Percentiles rank a stretch among this genome's conserved stretches.
Conservation (phyloP, 2,797 vertebrate genomes). For the Sebastes kiyomatsui region DNA sequence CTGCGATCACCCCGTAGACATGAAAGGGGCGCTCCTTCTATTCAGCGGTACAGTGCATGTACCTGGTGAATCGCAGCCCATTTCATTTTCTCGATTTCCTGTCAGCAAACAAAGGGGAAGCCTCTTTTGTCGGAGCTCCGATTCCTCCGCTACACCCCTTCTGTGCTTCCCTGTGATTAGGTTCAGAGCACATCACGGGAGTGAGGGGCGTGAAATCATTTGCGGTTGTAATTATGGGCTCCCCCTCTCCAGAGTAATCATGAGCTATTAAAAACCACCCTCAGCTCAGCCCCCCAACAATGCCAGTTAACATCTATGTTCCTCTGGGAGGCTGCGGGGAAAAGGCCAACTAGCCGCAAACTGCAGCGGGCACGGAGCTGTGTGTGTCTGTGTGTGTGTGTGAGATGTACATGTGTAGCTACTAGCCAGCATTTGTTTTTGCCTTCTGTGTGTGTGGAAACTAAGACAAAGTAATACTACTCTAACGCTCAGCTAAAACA, state of each 20-base stretch:
- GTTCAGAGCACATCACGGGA: conserved; percentile 65
- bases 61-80: neutral
- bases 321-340: conserved; percentile 61
- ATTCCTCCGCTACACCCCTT: conserved; percentile 52
- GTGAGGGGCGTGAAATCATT: conserved; percentile 78
- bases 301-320: conserved; percentile 69
- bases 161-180: conserved; percentile 71
- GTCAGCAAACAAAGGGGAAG: conserved; percentile 66
- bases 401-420: neutral
- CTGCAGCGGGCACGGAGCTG: conserved; percentile 11
- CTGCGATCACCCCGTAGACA: neutral
- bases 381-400: conserved; percentile 11
- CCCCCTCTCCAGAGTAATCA: conserved; percentile 81
- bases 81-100: conserved; percentile 61
- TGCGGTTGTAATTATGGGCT: conserved; percentile 78
- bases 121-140: conserved; percentile 56
- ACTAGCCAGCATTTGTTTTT: neutral
- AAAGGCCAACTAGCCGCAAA: conserved; percentile 61
- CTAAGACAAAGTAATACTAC: neutral
- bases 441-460: neutral
- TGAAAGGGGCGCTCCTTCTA: neutral
- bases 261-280: conserved; percentile 78
- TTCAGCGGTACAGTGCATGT: neutral
- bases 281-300: conserved; percentile 64
- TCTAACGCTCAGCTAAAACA: neutral